Evolutionary conservation across 2,888 invertebrate species (phyloP).

Genomic region (Seladonia tumulorum): DNA sequence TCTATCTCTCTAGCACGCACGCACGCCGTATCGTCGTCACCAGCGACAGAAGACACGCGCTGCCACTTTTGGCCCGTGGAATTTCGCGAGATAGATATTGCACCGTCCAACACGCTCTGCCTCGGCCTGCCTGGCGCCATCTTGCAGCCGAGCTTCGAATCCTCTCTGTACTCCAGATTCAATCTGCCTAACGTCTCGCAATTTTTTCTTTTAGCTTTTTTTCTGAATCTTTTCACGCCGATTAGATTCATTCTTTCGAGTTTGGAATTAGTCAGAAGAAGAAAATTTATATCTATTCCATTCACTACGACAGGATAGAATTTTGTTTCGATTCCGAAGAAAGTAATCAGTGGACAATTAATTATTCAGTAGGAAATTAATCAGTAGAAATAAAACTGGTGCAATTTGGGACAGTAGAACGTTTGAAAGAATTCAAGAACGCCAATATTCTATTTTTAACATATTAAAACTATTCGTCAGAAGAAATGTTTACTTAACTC

Average conservation of each 20-base stretch:
- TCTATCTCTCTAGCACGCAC: conserved; percentile 18
- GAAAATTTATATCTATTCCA: no score
- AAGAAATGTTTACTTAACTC: no score
- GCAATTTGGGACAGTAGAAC: not conserved
- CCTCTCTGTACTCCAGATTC: not conserved
- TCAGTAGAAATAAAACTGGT: no score
- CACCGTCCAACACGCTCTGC: not conserved
- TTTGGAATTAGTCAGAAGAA: no score
- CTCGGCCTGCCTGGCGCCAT: conserved; percentile 38
- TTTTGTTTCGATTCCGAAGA: no score
- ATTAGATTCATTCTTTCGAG: no score
- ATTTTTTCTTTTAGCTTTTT: not conserved
- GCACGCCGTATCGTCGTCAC: conserved; percentile 45
- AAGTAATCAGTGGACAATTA: no score
- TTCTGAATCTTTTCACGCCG: no score
- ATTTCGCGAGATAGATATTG: conserved; percentile 56
- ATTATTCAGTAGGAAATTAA: no score
- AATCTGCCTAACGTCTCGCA: not conserved
- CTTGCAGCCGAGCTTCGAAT: not conserved
- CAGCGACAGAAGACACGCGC: conserved; percentile 64
- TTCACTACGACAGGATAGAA: no score
- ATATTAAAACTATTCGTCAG: no score
- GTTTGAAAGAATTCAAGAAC: not conserved
- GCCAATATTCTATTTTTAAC: no score
- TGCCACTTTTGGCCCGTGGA: conserved; percentile 67